phyloP scores from a whole-genome alignment of 2,113 vertebrate genomes.

The Spilogale gracilis region DNA sequence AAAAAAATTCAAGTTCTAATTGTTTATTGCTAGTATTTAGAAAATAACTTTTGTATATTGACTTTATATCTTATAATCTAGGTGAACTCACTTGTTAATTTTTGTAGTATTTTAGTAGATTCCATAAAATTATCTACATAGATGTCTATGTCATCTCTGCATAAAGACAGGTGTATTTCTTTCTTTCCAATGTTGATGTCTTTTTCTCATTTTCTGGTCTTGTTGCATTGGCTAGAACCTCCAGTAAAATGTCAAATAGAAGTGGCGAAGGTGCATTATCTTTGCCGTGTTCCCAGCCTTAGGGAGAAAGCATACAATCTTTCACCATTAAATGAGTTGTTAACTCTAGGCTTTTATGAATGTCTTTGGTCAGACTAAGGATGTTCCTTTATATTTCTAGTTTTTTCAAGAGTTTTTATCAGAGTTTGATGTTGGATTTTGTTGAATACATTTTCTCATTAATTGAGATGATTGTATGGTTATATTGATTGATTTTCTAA shows the following conservation, averaged over 20 bases:
- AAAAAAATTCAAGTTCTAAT: not conserved
- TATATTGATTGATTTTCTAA: not conserved
- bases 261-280: accelerated
- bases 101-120: not conserved
- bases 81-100: not conserved
- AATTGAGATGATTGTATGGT: not conserved
- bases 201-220: not conserved
- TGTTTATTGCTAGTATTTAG: conserved; percentile 26
- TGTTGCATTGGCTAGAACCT: not conserved
- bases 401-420: not conserved
- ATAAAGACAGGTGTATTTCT: not conserved
- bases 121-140: not conserved
- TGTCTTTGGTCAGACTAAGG: not conserved
- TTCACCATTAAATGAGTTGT: not conserved
- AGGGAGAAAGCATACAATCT: not conserved
- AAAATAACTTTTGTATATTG: not conserved
- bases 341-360: not conserved
- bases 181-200: not conserved
- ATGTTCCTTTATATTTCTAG: not conserved
- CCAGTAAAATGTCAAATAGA: not conserved
- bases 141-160: not conserved
- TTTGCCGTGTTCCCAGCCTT: not conserved
- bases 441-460: not conserved
- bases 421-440: not conserved
- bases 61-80: not conserved